These are phyloP conservation scores for Poecilia wingei DNA, from an alignment of 2,797 vertebrate species.

Conservation along the genomic window DNA sequence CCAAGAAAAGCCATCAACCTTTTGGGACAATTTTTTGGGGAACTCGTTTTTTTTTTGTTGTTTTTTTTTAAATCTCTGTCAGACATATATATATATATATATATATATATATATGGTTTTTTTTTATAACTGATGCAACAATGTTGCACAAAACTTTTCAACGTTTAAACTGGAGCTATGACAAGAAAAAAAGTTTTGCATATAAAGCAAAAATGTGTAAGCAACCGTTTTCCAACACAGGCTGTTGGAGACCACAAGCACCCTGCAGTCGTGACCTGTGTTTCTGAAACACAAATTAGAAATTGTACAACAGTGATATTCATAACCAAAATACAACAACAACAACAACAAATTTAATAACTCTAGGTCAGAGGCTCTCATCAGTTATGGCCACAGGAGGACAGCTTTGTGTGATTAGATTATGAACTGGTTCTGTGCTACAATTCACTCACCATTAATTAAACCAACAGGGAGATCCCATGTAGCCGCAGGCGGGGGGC, in stretches of 20 bases:
- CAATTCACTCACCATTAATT: conserved; percentile 60
- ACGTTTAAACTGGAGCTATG: not conserved
- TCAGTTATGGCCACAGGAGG: conserved; percentile 49
- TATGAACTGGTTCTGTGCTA: conserved; percentile 40
- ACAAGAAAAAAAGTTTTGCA: not conserved
- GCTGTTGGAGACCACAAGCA: not conserved
- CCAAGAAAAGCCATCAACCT: not conserved
- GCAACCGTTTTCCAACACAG: not conserved
- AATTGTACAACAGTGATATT: conserved; percentile 8
- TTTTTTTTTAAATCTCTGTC: not conserved
- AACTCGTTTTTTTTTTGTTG: not conserved
- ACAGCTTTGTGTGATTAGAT: conserved; percentile 50
- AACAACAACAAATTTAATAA: conserved; percentile 41
- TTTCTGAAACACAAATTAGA: not conserved
- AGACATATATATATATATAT: not conserved
- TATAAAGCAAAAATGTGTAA: not conserved
- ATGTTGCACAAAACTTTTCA: not conserved
- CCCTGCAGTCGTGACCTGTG: not conserved
- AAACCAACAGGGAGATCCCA: conserved; percentile 54
- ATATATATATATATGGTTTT: not conserved
- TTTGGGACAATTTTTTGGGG: not conserved
- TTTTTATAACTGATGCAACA: not conserved
- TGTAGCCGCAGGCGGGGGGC: conserved; percentile 40
- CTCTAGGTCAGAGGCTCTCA: conserved; percentile 28
- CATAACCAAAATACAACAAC: not conserved